Conservation (phyloP, 1,140 invertebrate genomes). For the Leptopilina clavipes region DNA sequence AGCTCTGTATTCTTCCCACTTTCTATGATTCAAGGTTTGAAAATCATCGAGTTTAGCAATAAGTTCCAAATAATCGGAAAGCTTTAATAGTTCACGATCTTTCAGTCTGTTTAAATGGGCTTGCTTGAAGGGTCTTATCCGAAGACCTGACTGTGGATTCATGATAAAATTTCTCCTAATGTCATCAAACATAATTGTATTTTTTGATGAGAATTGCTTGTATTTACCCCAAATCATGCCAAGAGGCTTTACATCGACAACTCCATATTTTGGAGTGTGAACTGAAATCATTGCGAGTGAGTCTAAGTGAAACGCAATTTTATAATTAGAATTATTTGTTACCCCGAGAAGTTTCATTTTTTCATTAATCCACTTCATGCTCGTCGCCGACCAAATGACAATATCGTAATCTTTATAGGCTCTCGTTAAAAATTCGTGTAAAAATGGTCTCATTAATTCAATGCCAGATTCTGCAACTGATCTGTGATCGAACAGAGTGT, state of each 20-base stretch:
- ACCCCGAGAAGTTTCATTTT: slow-evolving; percentile 97
- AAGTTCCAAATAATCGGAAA: slow-evolving; percentile 89
- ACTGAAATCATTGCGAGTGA: slow-evolving; percentile 96
- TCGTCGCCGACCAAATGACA: slow-evolving; percentile 96
- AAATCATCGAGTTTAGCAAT: slow-evolving; percentile 92
- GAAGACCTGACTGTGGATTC: slow-evolving; percentile 96
- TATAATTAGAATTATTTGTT: slow-evolving; percentile 87
- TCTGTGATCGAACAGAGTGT: slow-evolving; percentile 96
- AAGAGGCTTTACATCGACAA: slow-evolving; percentile 94
- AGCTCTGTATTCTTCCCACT: slow-evolving; percentile 90
- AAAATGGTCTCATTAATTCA: slow-evolving; percentile 95
- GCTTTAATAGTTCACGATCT: slow-evolving; percentile 89
- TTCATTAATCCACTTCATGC: slow-evolving; percentile 98
- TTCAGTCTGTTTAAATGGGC: slow-evolving; percentile 90
- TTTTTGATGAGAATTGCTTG: slow-evolving; percentile 88
- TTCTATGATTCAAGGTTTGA: slow-evolving; percentile 87
- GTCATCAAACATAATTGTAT: slow-evolving; percentile 99
- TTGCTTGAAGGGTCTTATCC: slow-evolving; percentile 92
- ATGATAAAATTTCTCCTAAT: slow-evolving; percentile 98
- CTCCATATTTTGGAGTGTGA: slow-evolving; percentile 90
- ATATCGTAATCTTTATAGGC: slow-evolving; percentile 93
- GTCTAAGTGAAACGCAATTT: slow-evolving; percentile 94
- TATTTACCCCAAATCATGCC: slow-evolving; percentile 98
- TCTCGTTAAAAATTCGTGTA: slow-evolving; percentile 95
- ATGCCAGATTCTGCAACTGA: slow-evolving; percentile 90